These are phyloP conservation scores for Eulemur albifrons DNA, from an alignment of 2,797 vertebrate genomes.

Conservation along the genomic window DNA sequence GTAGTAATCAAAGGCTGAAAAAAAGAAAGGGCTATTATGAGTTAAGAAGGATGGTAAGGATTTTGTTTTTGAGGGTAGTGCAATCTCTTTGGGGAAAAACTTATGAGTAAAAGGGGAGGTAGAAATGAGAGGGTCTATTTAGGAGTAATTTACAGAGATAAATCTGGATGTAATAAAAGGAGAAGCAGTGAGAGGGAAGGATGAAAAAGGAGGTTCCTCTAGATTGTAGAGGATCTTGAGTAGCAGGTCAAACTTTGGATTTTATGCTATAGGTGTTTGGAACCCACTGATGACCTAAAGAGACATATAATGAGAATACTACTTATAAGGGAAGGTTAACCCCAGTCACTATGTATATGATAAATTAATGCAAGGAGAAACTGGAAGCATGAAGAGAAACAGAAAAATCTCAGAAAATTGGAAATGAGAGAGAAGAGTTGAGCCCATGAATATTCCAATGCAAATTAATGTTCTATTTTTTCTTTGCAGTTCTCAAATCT, in stretches of 20 bases:
- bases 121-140: neutral
- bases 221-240: neutral
- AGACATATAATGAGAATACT: neutral
- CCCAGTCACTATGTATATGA: neutral
- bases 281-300: neutral
- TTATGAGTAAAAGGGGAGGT: neutral
- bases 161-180: neutral
- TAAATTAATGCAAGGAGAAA: slow-evolving; percentile 7
- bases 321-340: neutral
- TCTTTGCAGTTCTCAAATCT: slow-evolving; percentile 41
- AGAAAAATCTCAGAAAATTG: slow-evolving; percentile 23
- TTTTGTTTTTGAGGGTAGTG: neutral
- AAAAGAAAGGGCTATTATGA: neutral
- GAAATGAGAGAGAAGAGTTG: slow-evolving; percentile 38
- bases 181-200: neutral
- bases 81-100: neutral
- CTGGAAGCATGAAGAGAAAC: neutral
- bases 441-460: slow-evolving; percentile 41
- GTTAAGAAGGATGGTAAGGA: neutral
- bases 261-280: neutral
- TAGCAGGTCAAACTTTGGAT: neutral
- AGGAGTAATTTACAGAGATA: neutral
- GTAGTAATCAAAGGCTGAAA: slow-evolving; percentile 30
- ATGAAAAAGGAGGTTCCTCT: neutral
- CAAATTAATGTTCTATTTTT: slow-evolving; percentile 59